These are phyloP conservation scores for Panthera tigris DNA, from an alignment of 2,113 vertebrate genomes.

Conservation along the genomic window DNA sequence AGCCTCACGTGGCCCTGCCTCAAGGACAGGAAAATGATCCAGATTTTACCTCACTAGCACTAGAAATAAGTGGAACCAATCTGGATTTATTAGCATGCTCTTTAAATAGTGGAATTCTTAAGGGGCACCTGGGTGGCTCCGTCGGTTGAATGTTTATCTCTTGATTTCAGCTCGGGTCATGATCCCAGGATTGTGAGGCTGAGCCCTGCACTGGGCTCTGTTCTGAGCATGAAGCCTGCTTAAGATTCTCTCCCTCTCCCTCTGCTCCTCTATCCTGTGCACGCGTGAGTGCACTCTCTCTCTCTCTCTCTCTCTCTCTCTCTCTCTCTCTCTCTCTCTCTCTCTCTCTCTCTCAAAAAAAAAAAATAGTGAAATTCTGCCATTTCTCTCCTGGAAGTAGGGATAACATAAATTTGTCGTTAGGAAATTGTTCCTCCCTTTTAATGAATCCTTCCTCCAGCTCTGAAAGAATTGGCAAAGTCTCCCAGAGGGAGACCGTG, in stretches of 20 bases:
- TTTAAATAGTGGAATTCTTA: neutral
- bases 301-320: too few species aligned
- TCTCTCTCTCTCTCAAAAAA: too few species aligned
- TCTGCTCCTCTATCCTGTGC: too few species aligned
- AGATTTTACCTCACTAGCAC: neutral
- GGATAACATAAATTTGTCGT: neutral
- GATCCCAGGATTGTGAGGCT: too few species aligned
- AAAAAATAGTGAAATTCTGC: neutral
- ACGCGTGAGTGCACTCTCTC: accelerated
- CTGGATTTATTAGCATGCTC: neutral
- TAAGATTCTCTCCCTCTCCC: too few species aligned
- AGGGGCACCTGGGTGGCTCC: too few species aligned
- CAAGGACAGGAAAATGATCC: too few species aligned
- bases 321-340: too few species aligned
- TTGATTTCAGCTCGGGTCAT: too few species aligned
- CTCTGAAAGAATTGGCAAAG: neutral
- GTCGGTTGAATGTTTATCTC: too few species aligned
- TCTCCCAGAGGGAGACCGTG: neutral
- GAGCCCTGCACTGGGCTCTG: too few species aligned
- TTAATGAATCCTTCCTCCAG: neutral
- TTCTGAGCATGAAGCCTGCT: too few species aligned
- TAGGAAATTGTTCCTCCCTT: neutral
- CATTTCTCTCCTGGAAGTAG: neutral
- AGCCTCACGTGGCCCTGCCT: neutral
- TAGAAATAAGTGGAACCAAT: neutral